Evolutionary conservation across 2,888 invertebrate genomes (phyloP).

Genomic region (Amblyjoppa proteus): DNA sequence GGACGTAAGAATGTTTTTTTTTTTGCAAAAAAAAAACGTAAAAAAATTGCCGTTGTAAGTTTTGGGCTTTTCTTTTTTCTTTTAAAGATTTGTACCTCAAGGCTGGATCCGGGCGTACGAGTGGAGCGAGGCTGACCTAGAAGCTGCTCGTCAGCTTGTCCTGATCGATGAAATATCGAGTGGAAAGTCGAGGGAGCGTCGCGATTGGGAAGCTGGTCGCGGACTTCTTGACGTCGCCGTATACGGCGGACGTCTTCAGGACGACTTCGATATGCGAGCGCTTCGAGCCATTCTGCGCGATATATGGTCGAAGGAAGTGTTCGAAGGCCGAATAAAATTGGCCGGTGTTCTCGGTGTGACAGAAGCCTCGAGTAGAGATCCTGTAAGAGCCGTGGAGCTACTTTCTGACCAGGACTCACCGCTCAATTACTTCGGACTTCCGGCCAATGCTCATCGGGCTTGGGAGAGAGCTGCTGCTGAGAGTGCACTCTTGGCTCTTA

Average conservation of each 20-base stretch:
- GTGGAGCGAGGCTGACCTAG: conserved; percentile 93
- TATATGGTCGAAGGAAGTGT: conserved; percentile 83
- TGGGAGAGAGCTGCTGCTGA: conserved; percentile 91
- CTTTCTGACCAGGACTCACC: conserved; percentile 92
- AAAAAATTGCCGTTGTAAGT: background rate
- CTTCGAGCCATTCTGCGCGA: conserved; percentile 89
- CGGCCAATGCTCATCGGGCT: conserved; percentile 94
- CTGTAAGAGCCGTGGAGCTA: conserved; percentile 88
- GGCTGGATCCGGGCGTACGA: conserved; percentile 97
- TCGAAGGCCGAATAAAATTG: conserved; percentile 88
- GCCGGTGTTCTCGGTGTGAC: conserved; percentile 78
- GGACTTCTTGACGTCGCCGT: conserved; percentile 92
- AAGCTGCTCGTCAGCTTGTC: conserved; percentile 90
- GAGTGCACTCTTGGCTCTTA: conserved; percentile 88
- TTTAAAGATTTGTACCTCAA: conserved; percentile 80
- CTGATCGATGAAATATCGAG: conserved; percentile 82
- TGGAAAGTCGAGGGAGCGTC: conserved; percentile 41
- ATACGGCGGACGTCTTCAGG: conserved; percentile 95
- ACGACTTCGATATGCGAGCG: conserved; percentile 90
- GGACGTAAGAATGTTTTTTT: too few species aligned
- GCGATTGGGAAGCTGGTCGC: conserved; percentile 91
- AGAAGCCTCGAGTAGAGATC: conserved; percentile 87
- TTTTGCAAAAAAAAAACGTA: background rate
- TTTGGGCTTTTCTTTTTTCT: conserved; percentile 32
- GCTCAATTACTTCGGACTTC: conserved; percentile 91